Evolutionary conservation across 2,797 vertebrate species (phyloP), one percentile per base, ranked within the genome.

Genomic region (Phrynocephalus forsythii): DNA sequence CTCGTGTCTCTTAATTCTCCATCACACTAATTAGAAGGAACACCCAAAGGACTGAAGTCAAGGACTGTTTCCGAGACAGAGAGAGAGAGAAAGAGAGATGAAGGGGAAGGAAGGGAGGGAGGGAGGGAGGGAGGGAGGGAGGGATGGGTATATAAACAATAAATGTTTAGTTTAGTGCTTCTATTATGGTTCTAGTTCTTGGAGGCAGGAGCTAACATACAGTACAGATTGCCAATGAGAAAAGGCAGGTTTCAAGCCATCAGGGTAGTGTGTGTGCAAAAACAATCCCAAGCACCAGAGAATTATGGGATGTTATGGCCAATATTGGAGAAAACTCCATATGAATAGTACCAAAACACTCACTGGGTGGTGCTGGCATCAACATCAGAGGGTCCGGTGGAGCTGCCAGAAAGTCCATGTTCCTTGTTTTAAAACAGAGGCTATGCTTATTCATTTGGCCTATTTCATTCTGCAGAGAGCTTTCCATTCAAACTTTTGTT

Each of bases 1-100:
- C 91, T 91, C 88, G 16, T 88, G 87, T n/a, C 91, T 89, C 79
- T 88, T 15, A 28, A 83, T 92, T 89, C 85, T 92, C 84, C 38
- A 75, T 83, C 52, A 26, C n/a, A 7, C 16, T 92, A 84, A 88
- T 93, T 82, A 92, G 66, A 69, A 87, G 90, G 89, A 91, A 86
- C 83, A 80, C 72, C 77, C 16, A 79, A 88, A 81, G 5, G 0
- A 18, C 20, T 73, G 44, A 79, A 84, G 6, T 82, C 26, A 85
- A 90, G 50, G 68, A 26, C 13, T 68, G 81, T 82, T 90, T 92
- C 67, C 82, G 73, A 33, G 87, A 86, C 11, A 6, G 18, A 83
- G 0, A 48, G 26, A 44, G 2, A 8, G 52, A 67, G n/a, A 26
- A 15, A 4, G 22, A 26, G 30, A 28, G 85, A 83, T 2, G 5